A percentile compares a stretch with the other conserved stretches of the same genome.
These are phyloP conservation scores for Archocentrus centrarchus DNA, from an alignment of 2,113 vertebrate species.

Conservation along the genomic window DNA sequence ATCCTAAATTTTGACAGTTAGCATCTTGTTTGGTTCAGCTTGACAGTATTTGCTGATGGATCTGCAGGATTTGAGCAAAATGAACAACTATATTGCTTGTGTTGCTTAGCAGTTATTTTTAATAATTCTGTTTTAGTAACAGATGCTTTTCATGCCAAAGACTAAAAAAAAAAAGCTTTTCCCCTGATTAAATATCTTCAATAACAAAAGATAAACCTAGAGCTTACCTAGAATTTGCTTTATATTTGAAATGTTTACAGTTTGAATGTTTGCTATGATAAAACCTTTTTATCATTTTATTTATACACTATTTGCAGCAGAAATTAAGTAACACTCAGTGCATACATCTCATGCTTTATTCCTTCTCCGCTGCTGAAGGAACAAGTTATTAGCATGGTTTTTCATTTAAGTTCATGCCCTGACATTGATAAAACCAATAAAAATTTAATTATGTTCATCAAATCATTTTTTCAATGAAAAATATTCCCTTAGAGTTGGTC, in stretches of 20 bases:
- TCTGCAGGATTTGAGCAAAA: neutral
- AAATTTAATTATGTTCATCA: neutral
- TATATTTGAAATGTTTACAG: neutral
- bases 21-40: slow-evolving; percentile 7
- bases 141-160: neutral
- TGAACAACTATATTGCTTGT: rapidly evolving
- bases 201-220: neutral
- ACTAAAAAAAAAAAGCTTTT: neutral
- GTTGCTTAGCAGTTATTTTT: neutral
- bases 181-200: neutral
- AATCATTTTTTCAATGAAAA: too few relatives aligned
- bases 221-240: neutral
- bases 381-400: neutral
- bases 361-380: neutral
- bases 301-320: neutral
- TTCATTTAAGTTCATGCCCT: neutral
- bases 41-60: neutral
- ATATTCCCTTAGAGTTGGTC: neutral
- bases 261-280: neutral
- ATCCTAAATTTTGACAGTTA: neutral
- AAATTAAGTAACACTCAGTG: neutral
- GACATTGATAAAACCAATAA: neutral
- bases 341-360: neutral
- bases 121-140: neutral
- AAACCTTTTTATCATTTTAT: neutral